A percentile compares a stretch with the other conserved stretches of the same genome.
These are phyloP conservation scores for Scaptomyza caliginosa DNA, from an alignment of 2,888 invertebrate species.

Conservation along the genomic window DNA sequence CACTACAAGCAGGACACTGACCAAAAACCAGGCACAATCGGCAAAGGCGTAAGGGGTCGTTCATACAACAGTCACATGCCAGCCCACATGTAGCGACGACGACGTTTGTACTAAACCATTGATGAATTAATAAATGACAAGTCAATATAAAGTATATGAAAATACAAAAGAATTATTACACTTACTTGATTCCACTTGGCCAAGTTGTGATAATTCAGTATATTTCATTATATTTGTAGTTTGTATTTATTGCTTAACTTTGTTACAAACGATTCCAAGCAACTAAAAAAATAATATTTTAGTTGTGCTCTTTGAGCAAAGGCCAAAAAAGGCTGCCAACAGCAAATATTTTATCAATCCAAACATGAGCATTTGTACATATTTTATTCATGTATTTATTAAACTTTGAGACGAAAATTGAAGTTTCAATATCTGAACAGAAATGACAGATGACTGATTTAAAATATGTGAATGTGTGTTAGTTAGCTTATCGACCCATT, in stretches of 20 bases:
- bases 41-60: background rate
- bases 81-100: conserved; percentile 48
- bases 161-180: too few relatives aligned
- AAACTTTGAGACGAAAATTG: background rate
- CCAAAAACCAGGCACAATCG: background rate
- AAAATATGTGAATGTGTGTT: conserved; percentile 4
- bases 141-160: too few relatives aligned
- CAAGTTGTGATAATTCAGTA: too few relatives aligned
- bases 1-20: conserved; percentile 15
- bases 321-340: background rate
- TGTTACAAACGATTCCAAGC: too few relatives aligned
- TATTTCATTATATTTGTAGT: too few relatives aligned
- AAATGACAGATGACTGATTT: background rate
- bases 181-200: too few relatives aligned
- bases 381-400: conserved; percentile 22
- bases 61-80: conserved; percentile 30
- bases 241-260: too few relatives aligned
- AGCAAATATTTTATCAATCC: background rate
- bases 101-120: background rate
- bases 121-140: background rate
- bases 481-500: conserved; percentile 12
- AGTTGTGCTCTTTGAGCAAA: background rate
- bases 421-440: background rate
- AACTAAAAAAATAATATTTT: background rate
- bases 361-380: conserved; percentile 15